phyloP scores from a whole-genome alignment of 1,140 invertebrate species.

The Teleopsis dalmanni region DNA sequence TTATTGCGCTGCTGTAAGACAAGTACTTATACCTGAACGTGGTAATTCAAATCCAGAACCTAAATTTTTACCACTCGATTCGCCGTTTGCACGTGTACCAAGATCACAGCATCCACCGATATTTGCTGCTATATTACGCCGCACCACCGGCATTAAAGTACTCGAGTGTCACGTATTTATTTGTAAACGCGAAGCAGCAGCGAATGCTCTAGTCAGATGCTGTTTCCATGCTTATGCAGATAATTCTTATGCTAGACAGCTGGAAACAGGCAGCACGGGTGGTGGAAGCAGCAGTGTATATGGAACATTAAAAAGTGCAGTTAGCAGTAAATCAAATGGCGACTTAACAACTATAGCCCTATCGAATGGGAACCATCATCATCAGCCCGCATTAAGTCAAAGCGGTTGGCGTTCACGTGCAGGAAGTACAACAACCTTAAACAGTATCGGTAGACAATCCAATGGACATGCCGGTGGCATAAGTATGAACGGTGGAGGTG shows the following conservation, averaged over 20 bases:
- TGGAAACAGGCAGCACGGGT: constrained; percentile 50
- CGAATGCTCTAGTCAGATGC: constrained; percentile 86
- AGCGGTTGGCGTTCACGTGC: constrained; percentile 46
- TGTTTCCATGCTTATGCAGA: constrained; percentile 94
- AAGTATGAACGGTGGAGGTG: constrained; percentile 26
- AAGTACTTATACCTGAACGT: constrained; percentile 57
- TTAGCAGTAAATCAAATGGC: constrained; percentile 44
- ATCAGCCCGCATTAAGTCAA: constrained; percentile 38
- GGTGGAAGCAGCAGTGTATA: constrained; percentile 35
- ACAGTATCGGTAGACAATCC: constrained; percentile 45
- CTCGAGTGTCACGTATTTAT: constrained; percentile 99
- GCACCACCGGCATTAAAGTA: constrained; percentile 97
- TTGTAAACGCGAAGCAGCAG: constrained; percentile 89
- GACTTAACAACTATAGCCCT: constrained; percentile 30
- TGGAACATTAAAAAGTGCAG: constrained; percentile 44
- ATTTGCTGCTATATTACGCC: constrained; percentile 90
- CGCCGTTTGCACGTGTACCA: constrained; percentile 84
- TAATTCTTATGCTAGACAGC: constrained; percentile 80
- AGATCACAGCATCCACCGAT: constrained; percentile 89
- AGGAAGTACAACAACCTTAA: constrained; percentile 52
- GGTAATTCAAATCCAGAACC: constrained; percentile 53
- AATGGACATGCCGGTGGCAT: constrained; percentile 26
- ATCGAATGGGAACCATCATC: constrained; percentile 26
- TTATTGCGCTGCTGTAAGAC: constrained; percentile 94
- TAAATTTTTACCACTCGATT: constrained; percentile 91